These are phyloP conservation scores for Rotaria macrura DNA, from an alignment of 2,888 invertebrate species.

Conservation along the genomic window DNA sequence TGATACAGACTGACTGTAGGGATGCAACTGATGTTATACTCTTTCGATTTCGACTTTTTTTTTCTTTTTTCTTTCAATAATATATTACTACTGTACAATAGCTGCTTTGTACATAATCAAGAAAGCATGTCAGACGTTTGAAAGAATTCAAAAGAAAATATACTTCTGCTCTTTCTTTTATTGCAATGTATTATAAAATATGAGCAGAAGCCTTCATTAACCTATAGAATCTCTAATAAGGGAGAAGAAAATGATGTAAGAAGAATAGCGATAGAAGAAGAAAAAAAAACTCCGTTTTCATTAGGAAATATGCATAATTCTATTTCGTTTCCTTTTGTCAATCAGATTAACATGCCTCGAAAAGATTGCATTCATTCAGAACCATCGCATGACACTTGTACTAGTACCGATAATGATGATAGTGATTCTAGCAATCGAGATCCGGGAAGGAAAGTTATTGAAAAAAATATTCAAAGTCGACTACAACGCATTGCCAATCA, in stretches of 20 bases:
- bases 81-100: not conserved
- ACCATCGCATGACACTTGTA: no score
- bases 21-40: not conserved
- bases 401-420: not conserved
- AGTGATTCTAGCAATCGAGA: not conserved
- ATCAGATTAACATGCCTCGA: not conserved
- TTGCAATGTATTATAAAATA: not conserved
- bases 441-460: conserved; percentile 38
- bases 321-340: not conserved
- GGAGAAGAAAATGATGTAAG: not conserved
- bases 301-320: no score
- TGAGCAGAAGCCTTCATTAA: not conserved
- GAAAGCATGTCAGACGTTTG: not conserved
- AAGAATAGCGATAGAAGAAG: no score
- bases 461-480: conserved; percentile 43
- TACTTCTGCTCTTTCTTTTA: not conserved
- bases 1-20: not conserved
- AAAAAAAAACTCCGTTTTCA: no score
- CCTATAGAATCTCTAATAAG: not conserved
- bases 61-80: not conserved
- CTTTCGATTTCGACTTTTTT: not conserved
- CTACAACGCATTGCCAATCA: conserved; percentile 45
- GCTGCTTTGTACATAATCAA: not conserved
- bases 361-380: no score
- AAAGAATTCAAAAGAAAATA: not conserved